Evolutionary conservation across 2,888 invertebrate genomes (phyloP).

Genomic region (Thereva unica): DNA sequence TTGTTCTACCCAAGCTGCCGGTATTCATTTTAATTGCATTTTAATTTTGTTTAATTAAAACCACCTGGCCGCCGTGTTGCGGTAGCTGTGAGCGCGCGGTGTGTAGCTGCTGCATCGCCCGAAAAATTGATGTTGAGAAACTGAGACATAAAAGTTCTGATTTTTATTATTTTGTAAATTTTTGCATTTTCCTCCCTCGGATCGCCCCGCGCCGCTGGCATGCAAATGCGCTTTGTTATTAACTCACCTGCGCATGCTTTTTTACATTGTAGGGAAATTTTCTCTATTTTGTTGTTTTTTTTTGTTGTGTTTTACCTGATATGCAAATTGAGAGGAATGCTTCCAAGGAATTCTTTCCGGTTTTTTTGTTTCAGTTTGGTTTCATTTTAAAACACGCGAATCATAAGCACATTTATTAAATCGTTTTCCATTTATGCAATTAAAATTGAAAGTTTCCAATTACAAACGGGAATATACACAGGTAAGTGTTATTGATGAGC

Average conservation of each 20-base stretch:
- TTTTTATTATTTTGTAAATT: too few relatives aligned
- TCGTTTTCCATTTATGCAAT: slow-evolving; percentile 19
- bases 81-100: background rate
- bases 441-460: slow-evolving; percentile 1
- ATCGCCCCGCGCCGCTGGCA: too few relatives aligned
- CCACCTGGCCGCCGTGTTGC: too few relatives aligned
- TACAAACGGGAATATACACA: slow-evolving; percentile 9
- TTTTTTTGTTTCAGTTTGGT: slow-evolving; percentile 5
- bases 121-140: background rate
- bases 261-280: too few relatives aligned
- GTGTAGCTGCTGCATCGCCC: background rate
- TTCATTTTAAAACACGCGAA: slow-evolving; percentile 21
- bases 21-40: slow-evolving; percentile 19
- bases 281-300: too few relatives aligned
- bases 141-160: too few relatives aligned
- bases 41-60: slow-evolving; percentile 31
- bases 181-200: too few relatives aligned
- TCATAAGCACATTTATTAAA: slow-evolving; percentile 22
- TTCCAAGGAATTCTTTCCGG: too few relatives aligned
- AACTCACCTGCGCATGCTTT: slow-evolving; percentile 3
- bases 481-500: too few relatives aligned
- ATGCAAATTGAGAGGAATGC: too few relatives aligned
- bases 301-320: too few relatives aligned
- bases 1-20: background rate
- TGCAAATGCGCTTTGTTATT: background rate